Percentiles rank a stretch among this genome's conserved stretches.
These are phyloP conservation scores for Catamblyrhynchus diadema DNA, from an alignment of 2,797 vertebrate genomes.

Conservation along the genomic window DNA sequence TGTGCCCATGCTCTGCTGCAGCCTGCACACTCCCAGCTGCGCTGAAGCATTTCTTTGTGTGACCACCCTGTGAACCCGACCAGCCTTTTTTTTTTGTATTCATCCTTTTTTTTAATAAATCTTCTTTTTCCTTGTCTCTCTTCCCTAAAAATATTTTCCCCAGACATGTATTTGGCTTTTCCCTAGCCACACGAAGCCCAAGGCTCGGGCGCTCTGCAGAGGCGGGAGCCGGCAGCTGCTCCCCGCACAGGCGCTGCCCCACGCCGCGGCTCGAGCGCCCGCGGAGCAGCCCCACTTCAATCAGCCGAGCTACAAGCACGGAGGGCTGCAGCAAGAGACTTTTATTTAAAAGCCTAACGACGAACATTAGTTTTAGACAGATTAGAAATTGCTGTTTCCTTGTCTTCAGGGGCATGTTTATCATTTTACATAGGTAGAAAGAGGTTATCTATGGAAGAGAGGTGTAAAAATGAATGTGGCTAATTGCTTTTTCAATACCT, in stretches of 20 bases:
- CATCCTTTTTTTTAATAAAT: neutral
- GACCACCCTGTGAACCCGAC: neutral
- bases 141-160: neutral
- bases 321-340: neutral
- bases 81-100: accelerated
- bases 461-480: neutral
- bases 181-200: neutral
- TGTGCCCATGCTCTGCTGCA: neutral
- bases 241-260: accelerated
- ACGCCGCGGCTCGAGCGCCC: accelerated
- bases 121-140: neutral
- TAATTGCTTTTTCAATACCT: constrained; percentile 22
- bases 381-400: neutral
- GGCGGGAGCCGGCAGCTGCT: neutral
- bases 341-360: neutral
- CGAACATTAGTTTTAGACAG: neutral
- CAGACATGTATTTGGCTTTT: neutral
- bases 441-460: neutral
- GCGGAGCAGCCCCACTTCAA: neutral
- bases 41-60: neutral
- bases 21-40: neutral
- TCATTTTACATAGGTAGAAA: neutral
- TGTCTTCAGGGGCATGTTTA: constrained; percentile 3
- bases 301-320: neutral
- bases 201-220: neutral